phyloP scores from a whole-genome alignment of 1,140 invertebrate genomes.

The Laupala kohalensis region DNA sequence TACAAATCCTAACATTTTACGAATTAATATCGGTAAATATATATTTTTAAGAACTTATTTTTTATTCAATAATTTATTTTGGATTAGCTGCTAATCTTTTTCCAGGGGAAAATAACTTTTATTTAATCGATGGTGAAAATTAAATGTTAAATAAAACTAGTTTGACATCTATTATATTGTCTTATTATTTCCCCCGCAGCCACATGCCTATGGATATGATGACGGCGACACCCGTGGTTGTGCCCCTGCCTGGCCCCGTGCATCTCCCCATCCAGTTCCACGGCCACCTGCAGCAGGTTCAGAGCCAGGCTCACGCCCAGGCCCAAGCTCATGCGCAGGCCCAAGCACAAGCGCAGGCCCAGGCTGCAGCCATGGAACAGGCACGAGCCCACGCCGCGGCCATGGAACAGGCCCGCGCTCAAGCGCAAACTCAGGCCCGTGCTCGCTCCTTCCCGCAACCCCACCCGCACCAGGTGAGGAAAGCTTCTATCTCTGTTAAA shows the following conservation, averaged over 20 bases:
- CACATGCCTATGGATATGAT: slow-evolving; percentile 42
- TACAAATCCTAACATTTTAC: too few species aligned
- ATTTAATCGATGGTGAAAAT: too few species aligned
- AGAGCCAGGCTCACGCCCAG: slow-evolving; percentile 19
- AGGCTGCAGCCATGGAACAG: slow-evolving; percentile 12
- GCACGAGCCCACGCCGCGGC: slow-evolving; percentile 2
- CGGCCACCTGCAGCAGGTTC: slow-evolving; percentile 25
- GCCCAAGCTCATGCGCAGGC: slow-evolving; percentile 29
- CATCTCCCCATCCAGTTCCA: slow-evolving; percentile 29
- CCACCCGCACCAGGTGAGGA: slow-evolving; percentile 25
- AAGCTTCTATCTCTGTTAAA: too few species aligned
- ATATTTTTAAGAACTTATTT: too few species aligned
- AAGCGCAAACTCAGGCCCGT: slow-evolving; percentile 38
- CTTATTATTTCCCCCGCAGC: too few species aligned
- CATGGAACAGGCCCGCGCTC: slow-evolving; percentile 30
- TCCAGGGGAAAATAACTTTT: too few species aligned
- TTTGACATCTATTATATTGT: too few species aligned
- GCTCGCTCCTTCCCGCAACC: slow-evolving; percentile 17
- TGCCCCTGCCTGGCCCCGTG: slow-evolving; percentile 28
- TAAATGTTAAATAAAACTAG: too few species aligned
- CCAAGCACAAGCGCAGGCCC: slow-evolving; percentile 26
- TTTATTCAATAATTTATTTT: too few species aligned
- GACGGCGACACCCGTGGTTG: slow-evolving; percentile 30
- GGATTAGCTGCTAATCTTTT: too few species aligned
- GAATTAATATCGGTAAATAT: too few species aligned